Conservation (phyloP, 2,113 vertebrate genomes). For the Edolisoma coerulescens region DNA sequence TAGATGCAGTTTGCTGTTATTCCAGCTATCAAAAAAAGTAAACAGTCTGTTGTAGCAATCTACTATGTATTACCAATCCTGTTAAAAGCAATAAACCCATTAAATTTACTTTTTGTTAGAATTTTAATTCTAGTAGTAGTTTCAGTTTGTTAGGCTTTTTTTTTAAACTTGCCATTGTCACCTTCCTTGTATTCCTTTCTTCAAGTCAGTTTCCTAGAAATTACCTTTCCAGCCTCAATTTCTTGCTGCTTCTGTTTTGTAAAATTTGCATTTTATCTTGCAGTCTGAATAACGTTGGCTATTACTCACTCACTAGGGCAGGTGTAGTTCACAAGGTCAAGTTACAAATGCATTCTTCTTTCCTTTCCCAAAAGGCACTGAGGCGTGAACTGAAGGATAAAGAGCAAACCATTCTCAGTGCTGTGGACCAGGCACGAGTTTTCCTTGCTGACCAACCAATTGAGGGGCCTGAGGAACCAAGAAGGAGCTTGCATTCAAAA, state of each 20-base stretch:
- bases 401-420: conserved; percentile 82
- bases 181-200: not conserved
- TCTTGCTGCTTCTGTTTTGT: not conserved
- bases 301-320: not conserved
- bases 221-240: not conserved
- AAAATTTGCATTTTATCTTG: conserved; percentile 21
- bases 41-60: not conserved
- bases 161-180: not conserved
- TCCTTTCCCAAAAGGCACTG: conserved; percentile 75
- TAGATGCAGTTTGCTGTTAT: not conserved
- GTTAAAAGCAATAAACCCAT: not conserved
- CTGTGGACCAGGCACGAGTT: conserved; percentile 90
- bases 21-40: not conserved
- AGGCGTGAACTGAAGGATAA: conserved; percentile 88
- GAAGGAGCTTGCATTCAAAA: conserved; percentile 86
- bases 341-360: not conserved
- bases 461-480: conserved; percentile 92
- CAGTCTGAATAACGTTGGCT: not conserved
- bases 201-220: not conserved
- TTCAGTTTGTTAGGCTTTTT: not conserved
- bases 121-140: not conserved
- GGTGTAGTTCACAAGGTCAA: not conserved
- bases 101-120: not conserved
- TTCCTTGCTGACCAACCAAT: conserved; percentile 97
- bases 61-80: not conserved